Evolutionary conservation across 92 coral and sea anemone genomes (phyloP).

Genomic region (Epizoanthus fatuus): DNA sequence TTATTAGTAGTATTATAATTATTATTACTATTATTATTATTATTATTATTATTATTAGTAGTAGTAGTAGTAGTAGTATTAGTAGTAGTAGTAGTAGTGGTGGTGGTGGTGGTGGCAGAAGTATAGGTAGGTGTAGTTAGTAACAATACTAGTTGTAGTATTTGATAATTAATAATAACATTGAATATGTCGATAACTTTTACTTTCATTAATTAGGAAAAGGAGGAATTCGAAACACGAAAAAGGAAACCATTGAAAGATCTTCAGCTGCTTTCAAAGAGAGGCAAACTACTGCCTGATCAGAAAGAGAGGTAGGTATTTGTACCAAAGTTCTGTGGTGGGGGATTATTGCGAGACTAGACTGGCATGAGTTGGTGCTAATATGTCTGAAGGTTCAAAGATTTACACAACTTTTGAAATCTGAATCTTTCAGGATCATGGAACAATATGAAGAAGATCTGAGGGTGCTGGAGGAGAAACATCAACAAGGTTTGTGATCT

Average conservation of each 20-base stretch:
- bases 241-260: constrained; percentile 76
- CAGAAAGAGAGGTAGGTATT: constrained; percentile 79
- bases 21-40: no score
- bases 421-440: constrained; percentile 68
- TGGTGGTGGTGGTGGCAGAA: no score
- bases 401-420: no score
- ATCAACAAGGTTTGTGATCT: constrained; percentile 83
- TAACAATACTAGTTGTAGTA: no score
- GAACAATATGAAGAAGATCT: constrained; percentile 86
- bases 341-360: background rate
- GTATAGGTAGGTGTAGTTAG: no score
- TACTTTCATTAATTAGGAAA: constrained; percentile 64
- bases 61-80: no score
- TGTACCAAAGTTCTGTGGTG: background rate
- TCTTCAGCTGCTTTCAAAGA: constrained; percentile 70
- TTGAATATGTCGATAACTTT: background rate
- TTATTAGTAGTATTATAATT: no score
- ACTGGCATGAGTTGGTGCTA: background rate
- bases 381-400: background rate
- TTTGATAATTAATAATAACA: background rate
- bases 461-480: constrained; percentile 87
- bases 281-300: constrained; percentile 80
- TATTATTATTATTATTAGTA: no score
- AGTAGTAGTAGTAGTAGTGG: background rate
- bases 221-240: constrained; percentile 81